Evolutionary conservation across 2,113 vertebrate genomes (phyloP), one percentile per base, ranked within the genome.

Genomic region (Urocynchramus pylzowi): DNA sequence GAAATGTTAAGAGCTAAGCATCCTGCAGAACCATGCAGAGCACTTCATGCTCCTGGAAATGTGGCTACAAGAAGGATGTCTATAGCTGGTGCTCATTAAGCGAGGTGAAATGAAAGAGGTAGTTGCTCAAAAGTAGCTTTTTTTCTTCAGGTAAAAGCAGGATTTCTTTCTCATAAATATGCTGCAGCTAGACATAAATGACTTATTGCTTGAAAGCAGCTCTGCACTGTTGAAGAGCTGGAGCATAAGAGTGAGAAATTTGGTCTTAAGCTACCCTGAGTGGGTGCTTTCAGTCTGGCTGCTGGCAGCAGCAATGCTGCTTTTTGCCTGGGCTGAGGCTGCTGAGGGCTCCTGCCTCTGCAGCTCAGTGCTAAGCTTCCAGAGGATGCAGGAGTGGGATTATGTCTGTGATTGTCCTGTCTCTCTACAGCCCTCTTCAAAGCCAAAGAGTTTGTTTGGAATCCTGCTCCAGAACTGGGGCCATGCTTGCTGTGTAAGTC

Each of bases 121-220:
- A 73, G 78, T 37, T 94, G 33, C 79, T 88, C 35, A 84, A 52
- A 91, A 90, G 82, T 67, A 86, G 79, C 75, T 96, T 84, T 80
- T 80, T 96, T 84, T 74, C 61, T 71, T 86, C 88, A 70, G 68
- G 56, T 95, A 81, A 91, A 94, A 88, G 59, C 59, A 73, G 59
- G 35, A 92, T 84, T 95, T 90, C 49, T 80, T 49, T 84, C 67
- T 90, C 71, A 74, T 80, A 95, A 93, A 81, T 88, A 93, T 13
- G 1, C 91, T 63, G 49, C 69, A 67, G 83, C 53, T 70, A 70
- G 60, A 78, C 56, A 75, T 63, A 88, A 96, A 94, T 41, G 41
- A 90, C 71, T 93, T 94, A 78, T 2, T 74, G 87, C 75, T 80
- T 87, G 75, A 90, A 93, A 87, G 76, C 83, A 90, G 54, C 87